Evolutionary conservation across 2,113 vertebrate genomes (phyloP), one percentile per base, ranked within the genome.

Genomic region (Danionella cerebrum): DNA sequence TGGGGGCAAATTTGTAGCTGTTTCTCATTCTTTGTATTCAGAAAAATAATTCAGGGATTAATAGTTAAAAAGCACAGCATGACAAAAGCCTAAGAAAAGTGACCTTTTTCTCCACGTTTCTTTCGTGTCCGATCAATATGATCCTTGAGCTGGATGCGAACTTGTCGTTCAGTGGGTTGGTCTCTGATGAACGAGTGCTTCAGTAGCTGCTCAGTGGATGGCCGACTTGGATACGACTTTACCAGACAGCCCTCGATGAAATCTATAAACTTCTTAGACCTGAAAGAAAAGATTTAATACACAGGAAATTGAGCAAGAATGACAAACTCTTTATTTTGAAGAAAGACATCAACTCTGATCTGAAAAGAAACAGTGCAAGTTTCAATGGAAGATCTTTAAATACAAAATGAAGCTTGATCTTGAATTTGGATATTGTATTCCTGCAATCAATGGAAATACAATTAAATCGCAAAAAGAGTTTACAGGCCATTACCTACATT

Each of bases 181-280:
- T 96, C 94, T 0, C 92, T 83, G 84, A 96, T 95, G 76, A 96
- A 95, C 24, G 92, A 88, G 68, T 92, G 92, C 78, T 94, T 94
- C 2, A 96, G 91, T 33, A 96, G 88, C 82, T 95, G 93, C 62
- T 96, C 94, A 0, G 93, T 96, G 3, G 91, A 91, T 0, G 93
- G 93, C 4, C 94, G 90, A 80, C 88, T 94, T 67, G 89, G 79
- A 77, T 96, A 96, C 0, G 92, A 92, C 81, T 96, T 96, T 78
- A 95, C 91, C 33, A 96, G 91, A 78, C 94, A 94, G 5, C 89
- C 93, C 73, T 96, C 94, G 13, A 96, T 94, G 78, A 96, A 96
- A 83, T 94, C 93, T 2, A 93, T 91, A 77, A 95, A 96, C 76
- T 94, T 95, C 82, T 95, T 94, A 44, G 94, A 96, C 94, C 94